Evolutionary conservation across 2,113 vertebrate species (phyloP), one percentile per base, ranked within the genome.

Genomic region (Desmodus rotundus): DNA sequence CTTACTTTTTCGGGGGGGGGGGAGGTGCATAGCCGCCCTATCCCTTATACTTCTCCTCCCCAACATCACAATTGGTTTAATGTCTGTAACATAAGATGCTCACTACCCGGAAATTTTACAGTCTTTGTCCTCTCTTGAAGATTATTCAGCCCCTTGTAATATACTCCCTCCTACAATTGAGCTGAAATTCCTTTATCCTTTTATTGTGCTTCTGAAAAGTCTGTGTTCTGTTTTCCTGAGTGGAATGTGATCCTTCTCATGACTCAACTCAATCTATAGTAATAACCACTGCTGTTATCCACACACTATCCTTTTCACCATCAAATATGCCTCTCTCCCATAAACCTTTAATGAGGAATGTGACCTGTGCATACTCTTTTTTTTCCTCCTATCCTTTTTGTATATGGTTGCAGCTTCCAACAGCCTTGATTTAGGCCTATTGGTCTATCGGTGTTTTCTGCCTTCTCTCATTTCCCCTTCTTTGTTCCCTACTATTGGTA

Each of bases 231-330:
- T 84, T 89, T 95, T 84, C 28, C 76, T 85, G 38, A 47, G 61
- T 52, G n/a, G 67, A 93, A 87, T 61, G 52, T 67, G 76, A 89
- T 54, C 38, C 45, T 95, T 91, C 83, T 96, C n/a, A 14, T 15
- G n/a, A 63, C 20, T 80, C 36, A 6, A 45, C 41, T 89, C 50
- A 65, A 8, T 74, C 26, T 87, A 1, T 63, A 54, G 13, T 72
- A 61, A 24, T 68, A 63, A 47, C 83, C 63, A 85, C 10, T 24
- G 74, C 50, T 93, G 3, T 80, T 76, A 80, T 16, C 16, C 45
- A 76, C 14, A 67, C 65, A 36, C 26, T 76, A 31, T 56, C 36
- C 33, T 85, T 95, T 88, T 84, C 58, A 56, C 45, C 65, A 33
- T 45, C n/a, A 74, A 77, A 91, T 54, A 50, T 0, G 20, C 15